Conservation (phyloP, 2,113 vertebrate species). For the Tonatia bakeri region DNA sequence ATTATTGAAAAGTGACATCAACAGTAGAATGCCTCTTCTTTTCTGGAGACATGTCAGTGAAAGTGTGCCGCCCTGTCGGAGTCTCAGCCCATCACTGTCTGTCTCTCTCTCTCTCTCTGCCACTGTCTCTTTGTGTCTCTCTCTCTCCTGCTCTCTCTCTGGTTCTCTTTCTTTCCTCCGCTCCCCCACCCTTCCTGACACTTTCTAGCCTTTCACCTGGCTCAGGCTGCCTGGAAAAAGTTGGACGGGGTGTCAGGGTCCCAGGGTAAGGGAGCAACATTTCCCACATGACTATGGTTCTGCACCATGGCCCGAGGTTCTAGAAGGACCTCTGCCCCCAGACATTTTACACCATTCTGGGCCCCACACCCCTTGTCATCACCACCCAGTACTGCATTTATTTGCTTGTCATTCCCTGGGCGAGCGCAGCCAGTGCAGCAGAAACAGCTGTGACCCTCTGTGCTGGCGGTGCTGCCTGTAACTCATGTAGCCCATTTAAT, state of each 20-base stretch:
- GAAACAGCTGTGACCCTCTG: not conserved
- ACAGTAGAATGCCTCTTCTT: too few species aligned
- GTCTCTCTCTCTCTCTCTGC: not conserved
- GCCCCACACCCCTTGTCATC: not conserved
- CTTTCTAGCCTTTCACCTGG: not conserved
- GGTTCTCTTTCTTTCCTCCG: not conserved
- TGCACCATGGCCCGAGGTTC: slow-evolving; percentile 30
- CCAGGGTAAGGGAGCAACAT: not conserved
- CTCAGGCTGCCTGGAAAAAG: not conserved
- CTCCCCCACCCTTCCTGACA: too few species aligned
- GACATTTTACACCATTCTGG: not conserved
- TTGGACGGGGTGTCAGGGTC: not conserved
- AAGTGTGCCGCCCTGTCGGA: not conserved
- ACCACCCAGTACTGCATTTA: not conserved
- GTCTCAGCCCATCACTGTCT: not conserved
- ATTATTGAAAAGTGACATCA: not conserved
- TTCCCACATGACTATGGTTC: not conserved
- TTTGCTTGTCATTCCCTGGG: not conserved
- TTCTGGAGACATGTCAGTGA: not conserved
- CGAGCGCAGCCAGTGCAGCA: fast-evolving
- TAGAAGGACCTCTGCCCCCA: not conserved
- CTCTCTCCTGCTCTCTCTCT: not conserved
- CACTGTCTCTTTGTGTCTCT: not conserved
- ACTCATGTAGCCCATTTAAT: too few species aligned
- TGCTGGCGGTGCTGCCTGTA: not conserved